Percentiles rank a stretch among this genome's conserved stretches.
These are phyloP conservation scores for Campylomormyrus numenius DNA, from an alignment of 2,113 vertebrate species.

Conservation along the genomic window DNA sequence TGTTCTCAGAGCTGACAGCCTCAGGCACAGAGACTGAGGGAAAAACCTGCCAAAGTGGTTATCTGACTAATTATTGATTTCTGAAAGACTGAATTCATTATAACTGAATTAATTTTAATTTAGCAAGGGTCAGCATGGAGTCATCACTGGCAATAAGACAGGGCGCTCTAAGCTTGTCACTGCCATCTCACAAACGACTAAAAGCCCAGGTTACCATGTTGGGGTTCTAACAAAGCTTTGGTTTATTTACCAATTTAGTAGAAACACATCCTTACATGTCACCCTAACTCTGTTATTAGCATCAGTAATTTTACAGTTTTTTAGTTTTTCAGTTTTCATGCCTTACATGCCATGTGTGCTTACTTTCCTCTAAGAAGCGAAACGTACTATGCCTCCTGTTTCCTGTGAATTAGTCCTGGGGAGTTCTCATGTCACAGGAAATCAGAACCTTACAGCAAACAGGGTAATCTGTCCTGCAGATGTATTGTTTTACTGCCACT, in stretches of 20 bases:
- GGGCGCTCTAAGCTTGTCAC: neutral
- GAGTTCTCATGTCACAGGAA: neutral
- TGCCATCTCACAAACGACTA: neutral
- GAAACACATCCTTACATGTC: neutral
- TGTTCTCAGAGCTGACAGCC: neutral
- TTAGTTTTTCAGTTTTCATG: neutral
- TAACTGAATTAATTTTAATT: constrained; percentile 3
- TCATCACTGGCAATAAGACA: neutral
- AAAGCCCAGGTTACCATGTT: neutral
- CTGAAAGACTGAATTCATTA: neutral
- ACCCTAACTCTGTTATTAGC: neutral
- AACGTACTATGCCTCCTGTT: neutral
- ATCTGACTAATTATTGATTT: neutral
- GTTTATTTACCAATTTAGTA: neutral
- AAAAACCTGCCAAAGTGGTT: neutral
- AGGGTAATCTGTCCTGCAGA: neutral
- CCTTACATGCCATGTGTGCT: neutral
- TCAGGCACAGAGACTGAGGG: neutral
- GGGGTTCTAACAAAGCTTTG: neutral
- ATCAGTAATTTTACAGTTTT: neutral
- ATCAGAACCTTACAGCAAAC: neutral
- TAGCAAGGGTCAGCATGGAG: neutral
- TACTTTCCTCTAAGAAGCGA: neutral
- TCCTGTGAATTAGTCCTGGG: neutral
- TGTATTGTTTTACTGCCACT: neutral